These are phyloP conservation scores for Rhynchonycteris naso DNA, from an alignment of 2,797 vertebrate species.

Conservation along the genomic window DNA sequence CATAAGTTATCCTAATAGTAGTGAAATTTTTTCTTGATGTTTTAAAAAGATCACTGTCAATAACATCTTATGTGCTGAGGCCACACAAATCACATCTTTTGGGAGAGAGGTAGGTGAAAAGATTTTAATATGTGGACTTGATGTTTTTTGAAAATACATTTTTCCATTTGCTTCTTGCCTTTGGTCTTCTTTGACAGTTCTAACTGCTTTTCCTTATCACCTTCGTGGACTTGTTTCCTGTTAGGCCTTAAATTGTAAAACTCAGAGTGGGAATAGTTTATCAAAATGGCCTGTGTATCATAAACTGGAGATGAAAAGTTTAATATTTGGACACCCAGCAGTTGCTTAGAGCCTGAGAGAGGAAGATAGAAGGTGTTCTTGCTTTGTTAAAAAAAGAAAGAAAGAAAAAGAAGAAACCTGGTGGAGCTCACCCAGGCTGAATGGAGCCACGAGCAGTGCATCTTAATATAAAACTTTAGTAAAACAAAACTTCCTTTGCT, in stretches of 20 bases:
- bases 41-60: slow-evolving; percentile 42
- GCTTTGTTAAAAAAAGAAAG: background rate
- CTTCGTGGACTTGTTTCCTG: background rate
- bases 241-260: slow-evolving; percentile 42
- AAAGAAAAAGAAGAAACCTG: background rate
- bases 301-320: background rate
- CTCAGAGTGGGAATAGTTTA: slow-evolving; percentile 5
- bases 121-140: background rate
- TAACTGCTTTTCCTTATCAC: slow-evolving; percentile 46
- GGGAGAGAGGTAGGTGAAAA: background rate
- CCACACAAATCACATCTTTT: slow-evolving; percentile 35
- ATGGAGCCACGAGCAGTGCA: background rate
- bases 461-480: slow-evolving; percentile 22
- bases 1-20: slow-evolving; percentile 36
- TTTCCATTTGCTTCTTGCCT: slow-evolving; percentile 41
- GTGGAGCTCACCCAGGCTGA: background rate
- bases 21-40: slow-evolving; percentile 47
- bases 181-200: slow-evolving; percentile 51
- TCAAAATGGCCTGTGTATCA: slow-evolving; percentile 27
- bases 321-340: background rate
- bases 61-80: background rate
- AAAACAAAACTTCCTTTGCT: background rate
- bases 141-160: slow-evolving; percentile 56
- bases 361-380: background rate
- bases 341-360: background rate